phyloP scores from a whole-genome alignment of 2,888 invertebrate genomes.

The Chymomyza caudatula region DNA sequence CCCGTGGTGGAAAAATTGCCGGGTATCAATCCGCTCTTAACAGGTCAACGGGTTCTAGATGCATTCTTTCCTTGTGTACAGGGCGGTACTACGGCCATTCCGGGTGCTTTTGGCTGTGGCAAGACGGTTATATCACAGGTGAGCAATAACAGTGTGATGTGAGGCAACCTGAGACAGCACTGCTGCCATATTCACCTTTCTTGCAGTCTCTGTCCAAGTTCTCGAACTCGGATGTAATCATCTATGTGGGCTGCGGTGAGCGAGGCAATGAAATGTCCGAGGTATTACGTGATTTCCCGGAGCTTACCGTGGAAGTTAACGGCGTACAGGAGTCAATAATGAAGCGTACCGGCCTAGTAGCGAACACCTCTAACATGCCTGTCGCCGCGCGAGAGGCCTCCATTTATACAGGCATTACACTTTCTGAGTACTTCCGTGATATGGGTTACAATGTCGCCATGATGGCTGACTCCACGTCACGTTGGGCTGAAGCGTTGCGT shows the following conservation, averaged over 20 bases:
- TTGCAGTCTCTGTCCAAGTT: slow-evolving; percentile 97
- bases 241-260: slow-evolving; percentile 99
- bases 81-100: slow-evolving; percentile 99
- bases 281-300: slow-evolving; percentile 98
- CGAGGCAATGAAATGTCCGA: slow-evolving; percentile 99
- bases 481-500: slow-evolving; percentile 99
- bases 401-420: slow-evolving; percentile 99
- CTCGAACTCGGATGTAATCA: slow-evolving; percentile 99
- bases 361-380: slow-evolving; percentile 99
- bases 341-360: slow-evolving; percentile 99
- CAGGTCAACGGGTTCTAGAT: slow-evolving; percentile 98
- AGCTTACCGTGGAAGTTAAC: slow-evolving; percentile 97
- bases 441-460: slow-evolving; percentile 99
- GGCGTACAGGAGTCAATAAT: slow-evolving; percentile 98
- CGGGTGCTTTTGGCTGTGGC: slow-evolving; percentile 99
- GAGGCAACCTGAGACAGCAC: no score
- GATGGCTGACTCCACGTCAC: slow-evolving; percentile 99
- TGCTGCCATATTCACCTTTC: no score
- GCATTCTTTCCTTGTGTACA: slow-evolving; percentile 99
- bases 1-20: slow-evolving; percentile 98
- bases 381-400: slow-evolving; percentile 99
- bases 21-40: slow-evolving; percentile 98
- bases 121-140: slow-evolving; percentile 97
- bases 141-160: slow-evolving; percentile 24
- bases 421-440: slow-evolving; percentile 99